Conservation (phyloP, 2,113 vertebrate species). For the Hemiprocne comata region DNA sequence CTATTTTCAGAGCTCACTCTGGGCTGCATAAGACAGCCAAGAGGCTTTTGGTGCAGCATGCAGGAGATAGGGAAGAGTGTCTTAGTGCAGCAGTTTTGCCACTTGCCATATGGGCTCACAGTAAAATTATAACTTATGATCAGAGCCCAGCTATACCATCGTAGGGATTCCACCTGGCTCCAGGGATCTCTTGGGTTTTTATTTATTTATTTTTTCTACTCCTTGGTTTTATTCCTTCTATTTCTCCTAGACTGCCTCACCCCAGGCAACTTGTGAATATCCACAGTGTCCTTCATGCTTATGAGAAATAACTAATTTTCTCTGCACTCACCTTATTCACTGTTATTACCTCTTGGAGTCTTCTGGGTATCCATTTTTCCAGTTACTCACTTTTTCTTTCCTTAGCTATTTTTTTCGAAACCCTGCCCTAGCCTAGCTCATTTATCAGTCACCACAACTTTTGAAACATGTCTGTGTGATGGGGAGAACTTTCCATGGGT, state of each 20-base stretch:
- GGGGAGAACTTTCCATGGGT: background rate
- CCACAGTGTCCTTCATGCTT: background rate
- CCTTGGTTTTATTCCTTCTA: background rate
- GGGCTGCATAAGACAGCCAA: background rate
- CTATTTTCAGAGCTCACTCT: background rate
- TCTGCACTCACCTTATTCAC: background rate
- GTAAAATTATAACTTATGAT: background rate
- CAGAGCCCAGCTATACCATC: accelerated
- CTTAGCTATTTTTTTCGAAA: background rate
- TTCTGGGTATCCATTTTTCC: background rate
- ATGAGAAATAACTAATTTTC: background rate
- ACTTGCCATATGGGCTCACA: background rate
- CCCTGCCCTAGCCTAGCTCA: background rate
- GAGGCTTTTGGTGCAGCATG: background rate
- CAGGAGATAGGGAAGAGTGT: background rate
- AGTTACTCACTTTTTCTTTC: background rate
- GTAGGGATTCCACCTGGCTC: background rate
- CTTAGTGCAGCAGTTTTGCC: background rate
- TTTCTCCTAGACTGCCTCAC: background rate
- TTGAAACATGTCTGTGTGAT: background rate
- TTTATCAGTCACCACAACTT: background rate
- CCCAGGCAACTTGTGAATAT: background rate
- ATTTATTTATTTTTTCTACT: background rate
- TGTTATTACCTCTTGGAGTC: background rate
- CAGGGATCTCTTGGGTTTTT: background rate